phyloP scores from a whole-genome alignment of 2,113 vertebrate genomes.

The Phycodurus eques region DNA sequence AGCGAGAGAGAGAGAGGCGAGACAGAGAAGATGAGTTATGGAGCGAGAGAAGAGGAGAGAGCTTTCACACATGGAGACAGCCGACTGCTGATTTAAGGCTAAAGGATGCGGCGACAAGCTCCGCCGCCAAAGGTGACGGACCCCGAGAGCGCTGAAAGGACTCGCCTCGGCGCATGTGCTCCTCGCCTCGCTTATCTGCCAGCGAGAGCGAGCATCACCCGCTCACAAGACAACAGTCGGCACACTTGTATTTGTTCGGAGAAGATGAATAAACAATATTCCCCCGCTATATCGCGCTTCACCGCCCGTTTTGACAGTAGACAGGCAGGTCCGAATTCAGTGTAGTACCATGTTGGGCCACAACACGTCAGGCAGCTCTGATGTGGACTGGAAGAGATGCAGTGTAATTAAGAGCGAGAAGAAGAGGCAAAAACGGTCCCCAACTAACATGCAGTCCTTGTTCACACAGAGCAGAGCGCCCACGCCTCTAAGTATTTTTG shows the following conservation, averaged over 20 bases:
- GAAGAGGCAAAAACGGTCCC: background rate
- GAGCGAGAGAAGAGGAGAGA: conserved; percentile 38
- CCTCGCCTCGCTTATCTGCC: conserved; percentile 49
- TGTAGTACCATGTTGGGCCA: background rate
- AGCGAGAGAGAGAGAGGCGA: conserved; percentile 16
- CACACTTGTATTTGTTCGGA: conserved; percentile 2
- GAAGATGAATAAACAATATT: no score
- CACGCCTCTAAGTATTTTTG: no score
- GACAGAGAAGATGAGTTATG: conserved; percentile 57
- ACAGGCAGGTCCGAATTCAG: no score
- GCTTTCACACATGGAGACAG: conserved; percentile 63
- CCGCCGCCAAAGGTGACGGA: conserved; percentile 60
- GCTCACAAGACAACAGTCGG: background rate
- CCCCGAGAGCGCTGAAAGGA: conserved; percentile 47
- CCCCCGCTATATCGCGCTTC: no score
- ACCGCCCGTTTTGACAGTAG: no score
- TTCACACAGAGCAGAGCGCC: no score
- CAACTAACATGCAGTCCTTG: background rate
- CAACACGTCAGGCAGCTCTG: background rate
- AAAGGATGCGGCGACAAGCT: conserved; percentile 61
- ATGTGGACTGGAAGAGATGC: background rate
- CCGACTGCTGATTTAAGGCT: conserved; percentile 57
- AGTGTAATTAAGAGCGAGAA: background rate
- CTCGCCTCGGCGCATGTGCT: conserved; percentile 39
- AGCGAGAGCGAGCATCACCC: background rate